These are phyloP conservation scores for Propithecus perrieri DNA, from an alignment of 2,797 vertebrate genomes.

Conservation along the genomic window DNA sequence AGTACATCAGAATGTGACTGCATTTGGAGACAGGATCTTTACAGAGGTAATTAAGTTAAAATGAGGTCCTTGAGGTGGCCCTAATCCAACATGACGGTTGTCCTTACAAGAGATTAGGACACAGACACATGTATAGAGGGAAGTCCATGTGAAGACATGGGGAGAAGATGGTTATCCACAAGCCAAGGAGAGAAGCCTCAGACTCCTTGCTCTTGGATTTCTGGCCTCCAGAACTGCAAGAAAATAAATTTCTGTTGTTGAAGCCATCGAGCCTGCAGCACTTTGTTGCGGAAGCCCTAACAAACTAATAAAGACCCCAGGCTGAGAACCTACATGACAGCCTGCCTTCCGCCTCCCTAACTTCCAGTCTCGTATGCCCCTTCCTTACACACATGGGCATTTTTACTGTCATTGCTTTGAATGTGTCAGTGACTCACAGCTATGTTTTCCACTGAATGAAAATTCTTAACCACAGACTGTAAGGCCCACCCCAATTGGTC, in stretches of 20 bases:
- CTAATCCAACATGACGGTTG: background rate
- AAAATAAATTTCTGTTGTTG: background rate
- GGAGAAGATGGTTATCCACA: background rate
- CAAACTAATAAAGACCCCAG: background rate
- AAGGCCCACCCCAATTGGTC: background rate
- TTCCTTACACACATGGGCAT: background rate
- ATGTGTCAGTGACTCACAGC: background rate
- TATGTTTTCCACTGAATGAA: background rate
- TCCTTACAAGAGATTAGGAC: background rate
- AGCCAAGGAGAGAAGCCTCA: background rate
- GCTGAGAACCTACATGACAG: background rate
- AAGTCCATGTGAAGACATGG: background rate
- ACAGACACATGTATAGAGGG: background rate
- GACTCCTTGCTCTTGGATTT: background rate
- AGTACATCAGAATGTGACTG: background rate
- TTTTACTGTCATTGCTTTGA: background rate
- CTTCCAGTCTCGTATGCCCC: background rate
- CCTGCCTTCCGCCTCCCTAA: background rate
- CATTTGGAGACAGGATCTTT: background rate
- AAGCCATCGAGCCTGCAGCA: background rate
- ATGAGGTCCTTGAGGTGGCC: background rate
- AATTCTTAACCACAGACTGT: background rate
- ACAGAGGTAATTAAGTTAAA: background rate
- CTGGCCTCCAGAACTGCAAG: background rate
- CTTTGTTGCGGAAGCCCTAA: background rate